Evolutionary conservation across 1,140 invertebrate genomes (phyloP).

Genomic region (Epicauta chinensis): DNA sequence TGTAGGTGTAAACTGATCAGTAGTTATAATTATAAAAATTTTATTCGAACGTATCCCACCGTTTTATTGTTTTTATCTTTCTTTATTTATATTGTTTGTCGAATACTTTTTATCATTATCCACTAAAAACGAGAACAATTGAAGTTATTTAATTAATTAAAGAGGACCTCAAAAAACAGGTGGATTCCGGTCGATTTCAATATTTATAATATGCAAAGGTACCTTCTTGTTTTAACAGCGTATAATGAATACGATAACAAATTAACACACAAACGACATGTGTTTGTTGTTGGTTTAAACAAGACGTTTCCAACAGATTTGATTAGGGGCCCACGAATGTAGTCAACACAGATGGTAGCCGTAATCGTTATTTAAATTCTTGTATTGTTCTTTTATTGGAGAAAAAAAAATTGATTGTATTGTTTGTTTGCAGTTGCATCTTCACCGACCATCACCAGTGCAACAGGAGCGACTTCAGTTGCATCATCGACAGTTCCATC

Average conservation of each 20-base stretch:
- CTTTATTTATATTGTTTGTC: no score
- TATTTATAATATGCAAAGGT: not conserved
- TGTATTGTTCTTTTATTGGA: not conserved
- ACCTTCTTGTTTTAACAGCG: not conserved
- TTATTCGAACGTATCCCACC: no score
- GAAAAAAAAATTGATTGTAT: no score
- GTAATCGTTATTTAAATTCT: not conserved
- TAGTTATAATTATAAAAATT: no score
- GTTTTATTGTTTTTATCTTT: no score
- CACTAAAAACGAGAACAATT: no score
- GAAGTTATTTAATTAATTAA: no score
- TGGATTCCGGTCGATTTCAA: not conserved
- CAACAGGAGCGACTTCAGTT: slow-evolving; percentile 21
- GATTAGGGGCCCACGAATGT: not conserved
- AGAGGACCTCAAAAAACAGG: no score
- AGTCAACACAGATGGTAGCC: slow-evolving; percentile 1
- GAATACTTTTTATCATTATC: no score
- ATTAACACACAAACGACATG: no score
- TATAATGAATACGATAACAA: not conserved
- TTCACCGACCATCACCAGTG: slow-evolving; percentile 31
- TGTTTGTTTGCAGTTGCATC: slow-evolving; percentile 34
- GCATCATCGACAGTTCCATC: slow-evolving; percentile 26
- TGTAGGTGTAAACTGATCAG: no score
- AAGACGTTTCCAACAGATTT: not conserved
- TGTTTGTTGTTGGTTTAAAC: not conserved